Evolutionary conservation across 2,888 invertebrate species (phyloP).

Genomic region (Trichopria drosophilae): DNA sequence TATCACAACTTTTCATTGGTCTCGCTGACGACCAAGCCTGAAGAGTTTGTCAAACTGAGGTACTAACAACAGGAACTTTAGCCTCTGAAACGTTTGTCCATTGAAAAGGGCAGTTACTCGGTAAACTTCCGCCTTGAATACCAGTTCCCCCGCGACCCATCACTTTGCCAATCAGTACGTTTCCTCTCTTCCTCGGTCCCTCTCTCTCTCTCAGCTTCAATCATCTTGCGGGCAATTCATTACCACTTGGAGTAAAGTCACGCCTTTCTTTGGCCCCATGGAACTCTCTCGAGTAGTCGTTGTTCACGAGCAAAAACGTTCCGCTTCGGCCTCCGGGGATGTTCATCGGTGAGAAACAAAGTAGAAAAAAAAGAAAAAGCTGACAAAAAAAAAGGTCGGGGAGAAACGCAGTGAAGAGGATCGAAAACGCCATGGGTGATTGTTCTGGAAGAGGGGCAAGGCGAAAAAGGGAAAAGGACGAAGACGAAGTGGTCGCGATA

Average conservation of each 20-base stretch:
- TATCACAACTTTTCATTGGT: too few relatives aligned
- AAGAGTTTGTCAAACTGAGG: too few relatives aligned
- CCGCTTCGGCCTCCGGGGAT: slow-evolving; percentile 31
- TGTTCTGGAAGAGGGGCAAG: too few relatives aligned
- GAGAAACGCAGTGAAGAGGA: slow-evolving; percentile 11
- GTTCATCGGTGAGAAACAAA: slow-evolving; percentile 24
- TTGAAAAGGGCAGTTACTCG: slow-evolving; percentile 1
- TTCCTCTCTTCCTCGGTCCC: slow-evolving; percentile 22
- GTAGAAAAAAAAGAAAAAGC: slow-evolving; percentile 2
- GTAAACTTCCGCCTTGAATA: slow-evolving; percentile 1
- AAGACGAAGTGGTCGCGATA: slow-evolving; percentile 11
- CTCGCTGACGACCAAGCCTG: too few relatives aligned
- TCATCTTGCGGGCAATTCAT: slow-evolving; percentile 46
- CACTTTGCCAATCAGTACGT: too few relatives aligned
- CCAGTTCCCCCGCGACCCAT: slow-evolving; percentile 13
- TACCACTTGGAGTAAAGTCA: slow-evolving; percentile 42
- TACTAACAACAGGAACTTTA: too few relatives aligned
- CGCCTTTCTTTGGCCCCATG: slow-evolving; percentile 38
- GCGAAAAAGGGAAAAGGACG: slow-evolving; percentile 22
- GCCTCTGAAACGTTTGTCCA: too few relatives aligned
- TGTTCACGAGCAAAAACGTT: slow-evolving; percentile 27
- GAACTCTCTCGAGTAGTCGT: slow-evolving; percentile 33
- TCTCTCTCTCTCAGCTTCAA: slow-evolving; percentile 13
- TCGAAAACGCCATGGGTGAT: slow-evolving; percentile 8
- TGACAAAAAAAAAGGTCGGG: slow-evolving; percentile 5